Conservation (phyloP, 2,113 vertebrate species). For the Cyprinodon variegatus region DNA sequence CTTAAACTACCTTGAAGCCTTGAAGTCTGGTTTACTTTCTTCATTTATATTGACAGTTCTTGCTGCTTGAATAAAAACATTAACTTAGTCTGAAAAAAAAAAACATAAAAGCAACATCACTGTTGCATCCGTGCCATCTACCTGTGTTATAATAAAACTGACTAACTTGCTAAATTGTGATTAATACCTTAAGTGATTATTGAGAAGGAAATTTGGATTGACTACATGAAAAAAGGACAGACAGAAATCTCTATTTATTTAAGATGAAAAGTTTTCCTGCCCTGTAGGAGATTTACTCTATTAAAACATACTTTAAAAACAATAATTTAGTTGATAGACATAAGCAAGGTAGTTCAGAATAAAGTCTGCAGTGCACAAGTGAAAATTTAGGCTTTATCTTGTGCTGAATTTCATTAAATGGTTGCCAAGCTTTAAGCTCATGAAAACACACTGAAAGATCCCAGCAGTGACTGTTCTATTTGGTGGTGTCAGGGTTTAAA, state of each 20-base stretch:
- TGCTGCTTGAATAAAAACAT: too few relatives aligned
- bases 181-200: neutral
- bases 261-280: neutral
- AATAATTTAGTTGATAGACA: conserved; percentile 20
- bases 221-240: neutral
- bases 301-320: neutral
- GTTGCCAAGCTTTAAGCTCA: conserved; percentile 16
- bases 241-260: neutral
- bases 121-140: too few relatives aligned
- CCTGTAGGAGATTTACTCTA: neutral
- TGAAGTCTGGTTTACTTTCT: too few relatives aligned
- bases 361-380: conserved; percentile 30
- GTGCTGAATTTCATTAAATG: conserved; percentile 54
- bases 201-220: neutral
- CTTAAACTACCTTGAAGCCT: too few relatives aligned
- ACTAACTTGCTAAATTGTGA: neutral
- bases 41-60: too few relatives aligned
- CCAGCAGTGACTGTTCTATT: conserved; percentile 20
- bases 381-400: conserved; percentile 48
- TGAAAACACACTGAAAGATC: conserved; percentile 23
- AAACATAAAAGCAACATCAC: too few relatives aligned
- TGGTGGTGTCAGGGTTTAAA: conserved; percentile 37
- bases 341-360: conserved; percentile 7
- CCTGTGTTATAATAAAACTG: too few relatives aligned
- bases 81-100: too few relatives aligned